A percentile compares a stretch with the other conserved stretches of the same genome.
These are phyloP conservation scores for Pelecanus crispus DNA, from an alignment of 2,113 vertebrate genomes.

Conservation along the genomic window DNA sequence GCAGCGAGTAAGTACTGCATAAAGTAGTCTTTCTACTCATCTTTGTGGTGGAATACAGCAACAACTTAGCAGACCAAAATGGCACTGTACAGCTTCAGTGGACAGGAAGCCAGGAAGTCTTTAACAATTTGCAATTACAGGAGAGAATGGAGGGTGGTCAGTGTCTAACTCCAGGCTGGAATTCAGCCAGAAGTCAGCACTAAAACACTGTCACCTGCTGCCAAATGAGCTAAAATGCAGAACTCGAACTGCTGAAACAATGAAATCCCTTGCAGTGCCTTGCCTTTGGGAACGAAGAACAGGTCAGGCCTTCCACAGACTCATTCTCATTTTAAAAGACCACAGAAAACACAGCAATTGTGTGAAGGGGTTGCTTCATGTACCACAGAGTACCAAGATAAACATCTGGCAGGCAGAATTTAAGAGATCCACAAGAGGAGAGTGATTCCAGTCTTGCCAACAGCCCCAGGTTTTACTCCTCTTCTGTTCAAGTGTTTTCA, in stretches of 20 bases:
- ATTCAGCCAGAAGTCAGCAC: not conserved
- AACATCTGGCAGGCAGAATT: not conserved
- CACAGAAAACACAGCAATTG: not conserved
- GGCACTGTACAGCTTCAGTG: not conserved
- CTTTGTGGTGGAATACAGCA: not conserved
- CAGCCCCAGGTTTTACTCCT: not conserved
- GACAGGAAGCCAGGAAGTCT: not conserved
- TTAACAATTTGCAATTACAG: not conserved
- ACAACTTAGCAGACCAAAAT: not conserved
- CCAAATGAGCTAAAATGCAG: not conserved
- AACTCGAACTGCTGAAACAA: not conserved
- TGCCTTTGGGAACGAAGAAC: not conserved
- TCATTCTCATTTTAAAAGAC: not conserved
- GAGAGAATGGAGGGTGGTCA: slow-evolving; percentile 10
- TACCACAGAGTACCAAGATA: not conserved
- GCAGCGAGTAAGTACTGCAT: not conserved
- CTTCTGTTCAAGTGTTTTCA: not conserved
- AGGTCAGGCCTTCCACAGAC: not conserved
- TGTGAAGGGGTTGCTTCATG: not conserved
- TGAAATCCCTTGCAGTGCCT: not conserved
- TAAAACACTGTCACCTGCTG: not conserved
- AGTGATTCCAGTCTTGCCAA: not conserved
- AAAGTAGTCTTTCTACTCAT: not conserved
- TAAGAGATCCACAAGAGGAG: not conserved
- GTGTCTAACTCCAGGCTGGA: not conserved